These are phyloP conservation scores for Littorina saxatilis DNA, from an alignment of 1,140 invertebrate genomes.

Conservation along the genomic window DNA sequence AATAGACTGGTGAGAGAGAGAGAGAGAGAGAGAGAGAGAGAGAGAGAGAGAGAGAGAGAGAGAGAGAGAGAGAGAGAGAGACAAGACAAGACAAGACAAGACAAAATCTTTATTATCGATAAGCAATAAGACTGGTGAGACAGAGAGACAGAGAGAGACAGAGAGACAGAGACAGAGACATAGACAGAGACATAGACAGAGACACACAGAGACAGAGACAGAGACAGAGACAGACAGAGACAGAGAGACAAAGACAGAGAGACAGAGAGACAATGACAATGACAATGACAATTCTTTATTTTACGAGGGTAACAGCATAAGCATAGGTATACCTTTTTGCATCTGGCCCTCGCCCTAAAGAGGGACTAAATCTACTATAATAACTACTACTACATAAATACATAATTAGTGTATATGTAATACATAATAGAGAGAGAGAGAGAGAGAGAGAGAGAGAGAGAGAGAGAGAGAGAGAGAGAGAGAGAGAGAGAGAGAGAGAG, in stretches of 20 bases:
- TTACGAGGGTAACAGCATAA: no score
- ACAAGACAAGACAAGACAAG: neutral
- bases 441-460: neutral
- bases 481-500: no score
- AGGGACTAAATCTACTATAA: no score
- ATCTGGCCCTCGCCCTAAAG: no score
- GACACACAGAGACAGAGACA: neutral
- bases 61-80: slow-evolving; percentile 4
- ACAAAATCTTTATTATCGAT: no score
- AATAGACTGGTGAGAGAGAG: neutral
- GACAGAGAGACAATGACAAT: neutral
- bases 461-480: neutral
- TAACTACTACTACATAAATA: no score
- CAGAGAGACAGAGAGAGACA: slow-evolving; percentile 29
- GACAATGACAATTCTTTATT: no score
- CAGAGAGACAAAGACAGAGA: slow-evolving; percentile 17
- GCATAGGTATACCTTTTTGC: no score
- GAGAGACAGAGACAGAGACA: slow-evolving; percentile 34
- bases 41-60: neutral
- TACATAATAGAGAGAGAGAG: no score
- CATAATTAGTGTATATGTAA: no score
- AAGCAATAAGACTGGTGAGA: neutral
- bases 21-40: slow-evolving; percentile 18
- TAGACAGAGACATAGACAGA: slow-evolving; percentile 31
- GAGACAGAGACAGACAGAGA: neutral